These are phyloP conservation scores for Dinothrombium tinctorium DNA, from an alignment of 1,140 invertebrate genomes.

Conservation along the genomic window DNA sequence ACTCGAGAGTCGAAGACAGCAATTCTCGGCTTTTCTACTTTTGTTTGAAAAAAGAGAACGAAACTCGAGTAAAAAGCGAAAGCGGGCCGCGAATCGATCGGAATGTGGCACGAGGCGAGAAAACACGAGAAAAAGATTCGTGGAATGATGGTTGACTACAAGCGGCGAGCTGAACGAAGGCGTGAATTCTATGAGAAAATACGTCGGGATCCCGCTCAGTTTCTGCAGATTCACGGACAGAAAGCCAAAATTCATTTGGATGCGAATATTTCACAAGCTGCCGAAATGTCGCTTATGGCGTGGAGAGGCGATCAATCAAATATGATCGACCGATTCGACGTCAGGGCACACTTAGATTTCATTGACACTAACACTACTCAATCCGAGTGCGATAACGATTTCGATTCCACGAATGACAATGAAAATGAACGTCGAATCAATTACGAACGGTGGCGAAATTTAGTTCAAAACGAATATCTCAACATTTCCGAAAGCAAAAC, in stretches of 20 bases:
- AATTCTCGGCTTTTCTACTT: too few relatives aligned
- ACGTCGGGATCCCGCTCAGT: slow-evolving; percentile 91
- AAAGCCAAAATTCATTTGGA: slow-evolving; percentile 85
- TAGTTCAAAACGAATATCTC: slow-evolving; percentile 87
- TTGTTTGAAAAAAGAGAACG: too few relatives aligned
- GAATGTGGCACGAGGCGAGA: slow-evolving; percentile 96
- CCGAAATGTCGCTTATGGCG: slow-evolving; percentile 55
- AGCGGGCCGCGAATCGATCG: too few relatives aligned
- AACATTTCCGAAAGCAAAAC: slow-evolving; percentile 72
- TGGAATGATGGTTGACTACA: slow-evolving; percentile 86
- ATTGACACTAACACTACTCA: slow-evolving; percentile 2
- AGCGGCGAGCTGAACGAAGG: slow-evolving; percentile 74
- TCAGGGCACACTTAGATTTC: slow-evolving; percentile 48
- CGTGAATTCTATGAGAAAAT: slow-evolving; percentile 97
- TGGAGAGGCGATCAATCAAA: slow-evolving; percentile 86
- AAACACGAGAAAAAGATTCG: slow-evolving; percentile 89
- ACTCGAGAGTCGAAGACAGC: too few relatives aligned
- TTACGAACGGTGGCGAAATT: slow-evolving; percentile 84
- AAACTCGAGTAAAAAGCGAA: too few relatives aligned
- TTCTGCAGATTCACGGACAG: slow-evolving; percentile 87
- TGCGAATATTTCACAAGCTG: slow-evolving; percentile 64
- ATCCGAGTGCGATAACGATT: slow-evolving; percentile 1
- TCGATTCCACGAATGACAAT: too few relatives aligned
- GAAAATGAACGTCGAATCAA: slow-evolving; percentile 41
- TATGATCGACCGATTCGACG: slow-evolving; percentile 96